Evolutionary conservation across 2,888 invertebrate species (phyloP).

Genomic region (Pasiphila rectangulata): DNA sequence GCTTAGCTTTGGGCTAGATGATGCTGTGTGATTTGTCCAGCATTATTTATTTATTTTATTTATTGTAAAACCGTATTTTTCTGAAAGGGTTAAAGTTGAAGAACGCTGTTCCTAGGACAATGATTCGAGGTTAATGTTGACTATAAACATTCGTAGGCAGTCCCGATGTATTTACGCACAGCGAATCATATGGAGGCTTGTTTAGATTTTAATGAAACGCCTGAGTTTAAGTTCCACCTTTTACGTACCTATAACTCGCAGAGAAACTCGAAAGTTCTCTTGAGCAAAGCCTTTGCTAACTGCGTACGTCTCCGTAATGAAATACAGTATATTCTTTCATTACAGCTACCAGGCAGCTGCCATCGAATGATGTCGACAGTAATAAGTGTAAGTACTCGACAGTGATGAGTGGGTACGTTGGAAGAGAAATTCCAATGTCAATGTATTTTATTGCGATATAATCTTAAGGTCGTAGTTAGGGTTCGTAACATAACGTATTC

Average conservation of each 20-base stretch:
- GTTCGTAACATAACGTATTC: too few species aligned
- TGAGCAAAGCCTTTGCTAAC: slow-evolving; percentile 38
- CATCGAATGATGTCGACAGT: slow-evolving; percentile 25
- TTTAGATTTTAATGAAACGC: slow-evolving; percentile 71
- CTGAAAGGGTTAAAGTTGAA: slow-evolving; percentile 2
- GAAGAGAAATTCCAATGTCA: slow-evolving; percentile 21
- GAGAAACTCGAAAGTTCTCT: slow-evolving; percentile 40
- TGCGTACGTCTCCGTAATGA: slow-evolving; percentile 41
- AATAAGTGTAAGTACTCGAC: too few species aligned
- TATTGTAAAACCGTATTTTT: too few species aligned
- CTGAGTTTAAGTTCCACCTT: slow-evolving; percentile 53
- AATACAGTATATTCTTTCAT: slow-evolving; percentile 32
- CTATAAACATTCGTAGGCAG: slow-evolving; percentile 53
- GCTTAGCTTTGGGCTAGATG: too few species aligned
- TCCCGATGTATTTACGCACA: slow-evolving; percentile 55
- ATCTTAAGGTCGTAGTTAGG: slow-evolving; percentile 12
- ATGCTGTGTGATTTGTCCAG: too few species aligned
- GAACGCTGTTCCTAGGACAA: slow-evolving; percentile 41
- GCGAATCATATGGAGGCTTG: slow-evolving; percentile 62
- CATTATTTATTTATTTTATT: too few species aligned
- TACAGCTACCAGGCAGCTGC: slow-evolving; percentile 18
- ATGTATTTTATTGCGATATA: slow-evolving; percentile 16
- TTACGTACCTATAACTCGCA: slow-evolving; percentile 42
- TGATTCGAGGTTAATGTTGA: slow-evolving; percentile 55
- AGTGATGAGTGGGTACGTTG: too few species aligned